Evolutionary conservation across 1,140 invertebrate species (phyloP), one percentile per base, ranked within the genome.

Genomic region (Ephestia elutella): DNA sequence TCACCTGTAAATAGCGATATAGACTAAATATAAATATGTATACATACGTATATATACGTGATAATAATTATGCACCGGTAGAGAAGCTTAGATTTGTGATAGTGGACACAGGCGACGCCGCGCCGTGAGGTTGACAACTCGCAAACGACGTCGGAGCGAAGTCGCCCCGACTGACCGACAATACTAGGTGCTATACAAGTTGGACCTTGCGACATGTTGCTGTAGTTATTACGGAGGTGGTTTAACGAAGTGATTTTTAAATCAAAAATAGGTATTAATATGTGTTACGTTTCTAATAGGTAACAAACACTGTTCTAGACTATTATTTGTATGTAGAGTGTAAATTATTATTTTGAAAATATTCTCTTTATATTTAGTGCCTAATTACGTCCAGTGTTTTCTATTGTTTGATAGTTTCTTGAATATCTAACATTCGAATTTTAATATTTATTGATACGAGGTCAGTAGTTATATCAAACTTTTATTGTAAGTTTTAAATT

Each of bases 101-200:
- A 87, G 82, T 73, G 81, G 77, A 83, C 69, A 78, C 66, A 68
- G 54, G 65, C 56, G 54, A 60, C 62, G 53, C 61, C 66, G 58
- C 68, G 59, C 66, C 66, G 73, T 71, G 71, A 77, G 78, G 73
- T 78, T 75, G 76, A 75, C 75, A 75, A 68, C 75, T 78, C 74
- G 73, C 73, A 71, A 76, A 68, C 58, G 76, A 79, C 68, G 78
- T 73, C 70, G 72, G 61, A 60, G 65, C 59, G 54, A 59, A 60
- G 60, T 25, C 60, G 70, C 75, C 71, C 71, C 79, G 80, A 84
- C 82, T 67, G 83, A 82, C 77, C 82, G 84, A 87, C 85, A 87
- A 87, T 87, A 86, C 79, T 86, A 87, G 84, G 84, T 87, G 84
- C 84, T 87, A 86, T 76, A 73, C 75, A 75, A 75, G 78, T 82